Percentiles rank a stretch among this genome's conserved stretches.
Conservation (phyloP, 2,797 vertebrate species). For the Gallinago nigripennis region DNA sequence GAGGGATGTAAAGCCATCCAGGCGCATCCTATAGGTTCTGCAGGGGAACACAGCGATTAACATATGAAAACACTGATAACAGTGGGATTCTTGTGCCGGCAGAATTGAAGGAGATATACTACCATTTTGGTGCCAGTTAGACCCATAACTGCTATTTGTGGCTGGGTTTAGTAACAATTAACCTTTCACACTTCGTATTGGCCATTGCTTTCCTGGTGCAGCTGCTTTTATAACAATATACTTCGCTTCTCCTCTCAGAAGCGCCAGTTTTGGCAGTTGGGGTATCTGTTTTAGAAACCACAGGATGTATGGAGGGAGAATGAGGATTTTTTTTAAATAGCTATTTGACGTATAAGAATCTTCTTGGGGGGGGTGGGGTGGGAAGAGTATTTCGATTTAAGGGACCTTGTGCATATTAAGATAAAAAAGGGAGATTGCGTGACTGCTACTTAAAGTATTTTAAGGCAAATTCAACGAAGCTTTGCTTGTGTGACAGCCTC, state of each 20-base stretch:
- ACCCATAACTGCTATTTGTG: not conserved
- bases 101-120: not conserved
- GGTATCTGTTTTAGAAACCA: not conserved
- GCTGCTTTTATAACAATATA: slow-evolving; percentile 43
- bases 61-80: slow-evolving; percentile 64
- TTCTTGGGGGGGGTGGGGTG: too few relatives aligned
- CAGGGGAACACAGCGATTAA: not conserved
- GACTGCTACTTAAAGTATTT: not conserved
- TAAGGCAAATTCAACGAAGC: not conserved
- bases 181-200: slow-evolving; percentile 48
- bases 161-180: slow-evolving; percentile 45
- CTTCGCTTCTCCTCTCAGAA: not conserved
- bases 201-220: slow-evolving; percentile 22
- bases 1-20: not conserved
- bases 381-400: not conserved
- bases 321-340: not conserved
- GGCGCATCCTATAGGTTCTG: not conserved
- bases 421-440: not conserved
- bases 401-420: not conserved
- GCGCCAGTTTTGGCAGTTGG: not conserved
- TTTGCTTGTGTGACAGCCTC: not conserved
- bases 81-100: slow-evolving; percentile 63
- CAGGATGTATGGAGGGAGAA: not conserved
- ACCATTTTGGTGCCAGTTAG: slow-evolving; percentile 49
- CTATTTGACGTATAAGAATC: not conserved